phyloP scores from a whole-genome alignment of 2,797 vertebrate genomes.

The Pelobates cultripes region DNA sequence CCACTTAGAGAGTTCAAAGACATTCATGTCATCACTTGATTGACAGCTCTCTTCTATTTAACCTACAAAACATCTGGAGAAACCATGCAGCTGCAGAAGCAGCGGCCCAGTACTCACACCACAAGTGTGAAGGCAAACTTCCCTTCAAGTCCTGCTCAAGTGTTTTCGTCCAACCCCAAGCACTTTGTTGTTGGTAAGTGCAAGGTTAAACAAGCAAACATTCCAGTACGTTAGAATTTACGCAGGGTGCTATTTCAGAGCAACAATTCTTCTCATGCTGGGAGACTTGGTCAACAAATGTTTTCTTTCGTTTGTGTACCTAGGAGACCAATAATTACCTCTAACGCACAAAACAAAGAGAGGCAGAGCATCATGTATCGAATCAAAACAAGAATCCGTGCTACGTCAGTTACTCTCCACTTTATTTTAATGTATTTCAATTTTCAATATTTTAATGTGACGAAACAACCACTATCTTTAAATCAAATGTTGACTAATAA shows the following conservation, averaged over 20 bases:
- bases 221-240: conserved; percentile 56
- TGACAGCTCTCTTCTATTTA: conserved; percentile 7
- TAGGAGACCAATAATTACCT: background rate
- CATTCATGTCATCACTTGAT: conserved; percentile 13
- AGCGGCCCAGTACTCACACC: background rate
- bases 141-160: conserved; percentile 23
- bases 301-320: conserved; percentile 5
- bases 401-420: too few relatives aligned
- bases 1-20: conserved; percentile 26
- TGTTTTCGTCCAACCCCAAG: conserved; percentile 17
- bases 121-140: conserved; percentile 28
- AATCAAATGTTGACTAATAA: too few relatives aligned
- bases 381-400: too few relatives aligned
- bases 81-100: background rate
- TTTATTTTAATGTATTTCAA: too few relatives aligned
- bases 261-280: background rate
- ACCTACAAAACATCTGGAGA: conserved; percentile 22
- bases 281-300: conserved; percentile 30
- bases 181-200: conserved; percentile 3
- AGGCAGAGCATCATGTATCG: too few relatives aligned
- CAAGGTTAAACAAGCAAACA: conserved; percentile 37
- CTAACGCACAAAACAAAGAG: background rate
- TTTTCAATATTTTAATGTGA: too few relatives aligned
- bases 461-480: too few relatives aligned
- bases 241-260: background rate